Conservation (phyloP, 1,140 invertebrate genomes). For the Monomorium pharaonis region DNA sequence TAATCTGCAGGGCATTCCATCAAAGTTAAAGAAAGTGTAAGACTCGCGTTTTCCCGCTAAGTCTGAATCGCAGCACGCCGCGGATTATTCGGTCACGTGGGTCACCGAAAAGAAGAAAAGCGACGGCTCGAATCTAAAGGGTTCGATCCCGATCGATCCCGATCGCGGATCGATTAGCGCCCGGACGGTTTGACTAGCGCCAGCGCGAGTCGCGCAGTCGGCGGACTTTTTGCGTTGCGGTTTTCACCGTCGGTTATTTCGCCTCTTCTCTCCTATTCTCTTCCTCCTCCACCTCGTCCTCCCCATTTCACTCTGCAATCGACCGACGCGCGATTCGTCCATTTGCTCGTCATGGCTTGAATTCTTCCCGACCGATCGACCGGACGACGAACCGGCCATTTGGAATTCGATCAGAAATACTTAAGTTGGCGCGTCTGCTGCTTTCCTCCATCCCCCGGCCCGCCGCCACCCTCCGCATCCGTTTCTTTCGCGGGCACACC, state of each 20-base stretch:
- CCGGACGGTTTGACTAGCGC: slow-evolving; percentile 37
- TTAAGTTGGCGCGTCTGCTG: slow-evolving; percentile 82
- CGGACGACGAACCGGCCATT: slow-evolving; percentile 77
- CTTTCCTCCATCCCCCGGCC: slow-evolving; percentile 48
- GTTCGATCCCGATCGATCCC: slow-evolving; percentile 71
- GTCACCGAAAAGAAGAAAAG: slow-evolving; percentile 26
- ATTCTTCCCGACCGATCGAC: slow-evolving; percentile 78
- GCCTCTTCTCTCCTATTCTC: slow-evolving; percentile 57
- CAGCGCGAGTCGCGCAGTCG: slow-evolving; percentile 31
- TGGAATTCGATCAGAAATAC: slow-evolving; percentile 84
- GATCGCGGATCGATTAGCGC: slow-evolving; percentile 67
- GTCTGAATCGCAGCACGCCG: not conserved
- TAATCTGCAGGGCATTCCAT: not conserved
- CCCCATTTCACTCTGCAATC: slow-evolving; percentile 14
- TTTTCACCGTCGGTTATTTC: slow-evolving; percentile 71
- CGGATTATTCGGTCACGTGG: not conserved
- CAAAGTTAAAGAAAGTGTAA: not conserved
- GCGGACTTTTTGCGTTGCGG: slow-evolving; percentile 69
- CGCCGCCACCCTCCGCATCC: slow-evolving; percentile 46
- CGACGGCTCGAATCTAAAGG: not conserved
- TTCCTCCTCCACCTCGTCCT: not conserved
- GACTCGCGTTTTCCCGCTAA: not conserved
- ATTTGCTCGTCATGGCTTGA: slow-evolving; percentile 77
- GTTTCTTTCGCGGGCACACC: slow-evolving; percentile 37
- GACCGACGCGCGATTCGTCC: slow-evolving; percentile 59